These are phyloP conservation scores for Decapterus maruadsi DNA, from an alignment of 2,797 vertebrate genomes.

Conservation along the genomic window DNA sequence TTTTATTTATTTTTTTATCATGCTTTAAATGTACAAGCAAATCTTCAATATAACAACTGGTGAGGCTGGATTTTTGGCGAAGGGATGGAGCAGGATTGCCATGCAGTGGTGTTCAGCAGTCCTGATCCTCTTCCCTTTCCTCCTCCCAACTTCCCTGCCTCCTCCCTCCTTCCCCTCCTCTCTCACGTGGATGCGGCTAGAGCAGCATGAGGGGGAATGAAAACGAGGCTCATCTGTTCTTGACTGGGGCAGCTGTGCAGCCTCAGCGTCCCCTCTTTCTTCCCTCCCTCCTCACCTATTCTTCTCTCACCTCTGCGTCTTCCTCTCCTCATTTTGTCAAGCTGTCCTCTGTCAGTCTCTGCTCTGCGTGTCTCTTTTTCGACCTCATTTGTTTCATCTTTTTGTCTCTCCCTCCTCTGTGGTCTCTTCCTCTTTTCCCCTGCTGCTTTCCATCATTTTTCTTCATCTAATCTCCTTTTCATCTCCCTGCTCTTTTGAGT, in stretches of 20 bases:
- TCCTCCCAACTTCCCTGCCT: slow-evolving; percentile 28
- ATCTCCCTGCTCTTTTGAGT: background rate
- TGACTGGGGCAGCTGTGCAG: slow-evolving; percentile 52
- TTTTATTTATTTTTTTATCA: background rate
- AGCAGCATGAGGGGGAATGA: slow-evolving; percentile 60
- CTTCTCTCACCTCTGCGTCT: slow-evolving; percentile 1
- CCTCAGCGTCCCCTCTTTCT: slow-evolving; percentile 6
- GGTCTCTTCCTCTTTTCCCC: background rate
- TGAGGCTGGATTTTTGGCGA: slow-evolving; percentile 11
- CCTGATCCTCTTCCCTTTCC: slow-evolving; percentile 23
- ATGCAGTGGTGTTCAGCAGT: slow-evolving; percentile 39
- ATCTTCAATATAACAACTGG: background rate
- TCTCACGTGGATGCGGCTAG: slow-evolving; percentile 74
- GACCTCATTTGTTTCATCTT: background rate
- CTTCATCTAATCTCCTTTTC: background rate
- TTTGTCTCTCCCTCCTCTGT: background rate
- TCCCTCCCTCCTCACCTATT: slow-evolving; percentile 7
- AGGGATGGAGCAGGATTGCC: slow-evolving; percentile 16
- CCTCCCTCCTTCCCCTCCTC: slow-evolving; percentile 7
- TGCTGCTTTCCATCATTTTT: background rate
- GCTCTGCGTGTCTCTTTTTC: background rate
- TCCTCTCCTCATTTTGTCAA: background rate
- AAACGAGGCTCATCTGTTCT: slow-evolving; percentile 56
- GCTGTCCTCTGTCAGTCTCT: background rate
- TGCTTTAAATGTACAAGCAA: background rate